Evolutionary conservation across 2,113 vertebrate genomes (phyloP).

Genomic region (human): GRCh38 chr6:63988501-63989000

Average conservation of each 20-base stretch:
- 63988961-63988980: not conserved
- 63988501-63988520: constrained; percentile 12
- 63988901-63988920: not conserved
- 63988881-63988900: not conserved
- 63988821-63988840: not conserved
- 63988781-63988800: not conserved
- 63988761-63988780: constrained; percentile 60
- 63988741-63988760: constrained; percentile 27
- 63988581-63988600: constrained; percentile 56
- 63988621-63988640: constrained; percentile 67
- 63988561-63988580: constrained; percentile 69
- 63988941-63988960: not conserved
- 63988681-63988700: constrained; percentile 65
- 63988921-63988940: not conserved
- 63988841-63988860: constrained; percentile 27
- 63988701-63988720: constrained; percentile 71
- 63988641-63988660: constrained; percentile 74
- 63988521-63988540: constrained; percentile 55
- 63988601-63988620: constrained; percentile 65
- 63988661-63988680: constrained; percentile 71
- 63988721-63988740: constrained; percentile 61
- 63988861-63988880: not conserved
- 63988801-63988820: not conserved
- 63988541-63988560: constrained; percentile 62
- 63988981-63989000: not conserved